Conservation (phyloP, 2,113 vertebrate genomes). For the Propithecus coquereli region DNA sequence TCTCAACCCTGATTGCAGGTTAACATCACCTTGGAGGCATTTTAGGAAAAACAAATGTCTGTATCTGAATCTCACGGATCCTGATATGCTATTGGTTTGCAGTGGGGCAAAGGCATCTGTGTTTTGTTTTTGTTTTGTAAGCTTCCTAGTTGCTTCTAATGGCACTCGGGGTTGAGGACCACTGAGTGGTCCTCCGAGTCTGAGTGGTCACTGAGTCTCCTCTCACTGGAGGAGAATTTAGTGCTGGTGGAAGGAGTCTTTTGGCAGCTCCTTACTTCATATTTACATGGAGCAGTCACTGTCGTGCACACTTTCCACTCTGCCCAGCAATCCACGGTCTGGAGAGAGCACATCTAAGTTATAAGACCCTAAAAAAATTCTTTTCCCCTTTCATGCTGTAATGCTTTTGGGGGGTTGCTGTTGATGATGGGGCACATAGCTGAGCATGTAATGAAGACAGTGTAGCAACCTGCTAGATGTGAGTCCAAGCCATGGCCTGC, state of each 20-base stretch:
- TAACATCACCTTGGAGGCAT: background rate
- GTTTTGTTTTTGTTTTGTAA: background rate
- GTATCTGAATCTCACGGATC: background rate
- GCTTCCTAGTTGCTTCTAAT: background rate
- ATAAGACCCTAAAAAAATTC: background rate
- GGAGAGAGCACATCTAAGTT: background rate
- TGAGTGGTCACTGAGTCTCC: no score
- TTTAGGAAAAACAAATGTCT: background rate
- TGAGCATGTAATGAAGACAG: background rate
- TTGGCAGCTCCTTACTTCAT: background rate
- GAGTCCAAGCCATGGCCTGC: background rate
- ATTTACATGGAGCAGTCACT: background rate
- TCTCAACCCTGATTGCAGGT: background rate
- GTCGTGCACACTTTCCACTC: accelerated
- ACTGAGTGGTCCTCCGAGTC: no score
- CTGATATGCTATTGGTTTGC: background rate
- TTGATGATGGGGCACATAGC: background rate
- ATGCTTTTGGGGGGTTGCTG: background rate
- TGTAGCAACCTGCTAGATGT: background rate
- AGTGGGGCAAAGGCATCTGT: background rate
- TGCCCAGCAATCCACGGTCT: accelerated
- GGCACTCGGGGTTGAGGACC: background rate
- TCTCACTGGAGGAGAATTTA: background rate
- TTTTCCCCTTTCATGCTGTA: background rate
- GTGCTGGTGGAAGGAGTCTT: background rate